Evolutionary conservation across 2,797 vertebrate genomes (phyloP).

Genomic region (Phaenicophaeus curvirostris): DNA sequence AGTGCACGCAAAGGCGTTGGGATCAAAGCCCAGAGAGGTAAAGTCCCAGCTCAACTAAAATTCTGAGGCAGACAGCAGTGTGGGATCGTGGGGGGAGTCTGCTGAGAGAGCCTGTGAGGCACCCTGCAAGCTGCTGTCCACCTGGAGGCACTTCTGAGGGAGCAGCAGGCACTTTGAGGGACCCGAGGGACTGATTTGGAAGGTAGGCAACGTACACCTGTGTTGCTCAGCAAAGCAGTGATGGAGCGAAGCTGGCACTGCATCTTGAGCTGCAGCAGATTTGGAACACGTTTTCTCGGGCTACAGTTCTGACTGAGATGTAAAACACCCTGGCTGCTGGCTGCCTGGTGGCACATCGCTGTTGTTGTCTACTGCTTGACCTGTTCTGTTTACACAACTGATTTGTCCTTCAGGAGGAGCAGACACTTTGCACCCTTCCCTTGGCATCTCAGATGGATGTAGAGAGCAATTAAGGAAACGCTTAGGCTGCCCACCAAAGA

Average conservation of each 20-base stretch:
- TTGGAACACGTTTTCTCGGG: background rate
- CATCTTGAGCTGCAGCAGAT: background rate
- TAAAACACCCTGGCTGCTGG: background rate
- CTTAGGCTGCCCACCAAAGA: background rate
- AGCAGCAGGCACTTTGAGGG: background rate
- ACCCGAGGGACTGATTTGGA: background rate
- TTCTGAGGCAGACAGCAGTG: background rate
- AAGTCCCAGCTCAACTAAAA: background rate
- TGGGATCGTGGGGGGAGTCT: background rate
- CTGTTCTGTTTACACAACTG: background rate
- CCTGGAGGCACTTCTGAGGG: background rate
- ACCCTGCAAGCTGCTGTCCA: background rate
- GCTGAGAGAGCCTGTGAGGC: background rate
- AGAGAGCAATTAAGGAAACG: background rate
- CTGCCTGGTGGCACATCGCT: fast-evolving
- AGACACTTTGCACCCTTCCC: background rate
- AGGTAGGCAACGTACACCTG: background rate
- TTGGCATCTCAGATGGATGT: background rate
- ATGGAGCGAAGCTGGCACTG: background rate
- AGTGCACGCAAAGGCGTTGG: background rate
- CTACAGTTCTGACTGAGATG: background rate
- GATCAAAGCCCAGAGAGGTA: background rate
- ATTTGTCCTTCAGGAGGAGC: background rate
- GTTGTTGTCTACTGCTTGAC: background rate
- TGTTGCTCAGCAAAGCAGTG: background rate